Conservation (phyloP, 2,888 invertebrate species). For the Spisula subtruncata region DNA sequence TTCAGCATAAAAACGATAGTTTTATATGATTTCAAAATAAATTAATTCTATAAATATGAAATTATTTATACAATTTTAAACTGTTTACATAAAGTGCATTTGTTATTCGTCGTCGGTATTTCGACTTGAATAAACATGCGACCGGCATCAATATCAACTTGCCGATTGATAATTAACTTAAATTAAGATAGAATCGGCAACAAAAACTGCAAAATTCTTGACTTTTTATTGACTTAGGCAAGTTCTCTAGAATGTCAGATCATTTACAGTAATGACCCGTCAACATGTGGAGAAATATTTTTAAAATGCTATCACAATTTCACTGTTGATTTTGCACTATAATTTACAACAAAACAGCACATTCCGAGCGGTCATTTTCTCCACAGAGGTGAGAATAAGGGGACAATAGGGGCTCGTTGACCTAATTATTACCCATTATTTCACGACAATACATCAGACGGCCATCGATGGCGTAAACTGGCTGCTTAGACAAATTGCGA, state of each 20-base stretch:
- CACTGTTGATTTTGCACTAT: conserved; percentile 17
- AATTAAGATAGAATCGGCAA: neutral
- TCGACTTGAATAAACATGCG: neutral
- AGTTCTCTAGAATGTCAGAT: neutral
- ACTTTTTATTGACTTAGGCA: neutral
- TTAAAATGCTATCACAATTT: neutral
- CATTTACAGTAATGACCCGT: neutral
- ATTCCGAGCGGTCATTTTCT: conserved; percentile 32
- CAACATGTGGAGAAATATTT: neutral
- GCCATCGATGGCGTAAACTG: neutral
- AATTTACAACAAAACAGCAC: conserved; percentile 37
- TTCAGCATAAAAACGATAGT: neutral
- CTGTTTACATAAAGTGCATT: neutral
- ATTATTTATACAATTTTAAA: neutral
- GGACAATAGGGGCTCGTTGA: conserved; percentile 25
- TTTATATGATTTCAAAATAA: neutral
- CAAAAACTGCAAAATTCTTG: neutral
- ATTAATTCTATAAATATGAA: neutral
- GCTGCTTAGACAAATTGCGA: neutral
- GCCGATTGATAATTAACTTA: neutral
- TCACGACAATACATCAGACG: neutral
- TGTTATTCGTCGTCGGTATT: neutral
- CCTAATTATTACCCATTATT: conserved; percentile 15
- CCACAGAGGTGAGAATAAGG: conserved; percentile 16
- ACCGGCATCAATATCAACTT: neutral